Conservation (phyloP, 1,140 invertebrate genomes). For the Phenacoccus solenopsis region DNA sequence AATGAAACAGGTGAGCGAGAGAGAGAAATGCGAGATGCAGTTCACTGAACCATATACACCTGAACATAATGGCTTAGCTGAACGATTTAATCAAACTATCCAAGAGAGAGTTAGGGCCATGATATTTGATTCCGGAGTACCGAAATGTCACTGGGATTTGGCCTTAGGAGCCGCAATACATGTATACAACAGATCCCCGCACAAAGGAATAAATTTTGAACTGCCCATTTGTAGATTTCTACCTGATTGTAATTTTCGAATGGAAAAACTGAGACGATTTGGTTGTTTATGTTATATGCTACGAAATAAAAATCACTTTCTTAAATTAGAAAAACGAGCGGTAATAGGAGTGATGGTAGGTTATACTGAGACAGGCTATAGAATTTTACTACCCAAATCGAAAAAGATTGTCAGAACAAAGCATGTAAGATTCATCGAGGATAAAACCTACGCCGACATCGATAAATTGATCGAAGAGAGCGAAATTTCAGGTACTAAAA, state of each 20-base stretch:
- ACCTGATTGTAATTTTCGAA: neutral
- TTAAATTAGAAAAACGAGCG: neutral
- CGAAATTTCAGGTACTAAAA: too few species aligned
- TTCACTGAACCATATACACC: neutral
- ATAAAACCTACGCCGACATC: neutral
- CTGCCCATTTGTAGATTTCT: neutral
- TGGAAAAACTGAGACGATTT: neutral
- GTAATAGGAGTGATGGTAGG: neutral
- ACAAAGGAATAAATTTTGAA: neutral
- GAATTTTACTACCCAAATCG: neutral
- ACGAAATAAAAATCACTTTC: neutral
- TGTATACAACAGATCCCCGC: neutral
- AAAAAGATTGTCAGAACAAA: neutral
- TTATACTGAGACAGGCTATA: neutral
- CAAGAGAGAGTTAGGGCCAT: neutral
- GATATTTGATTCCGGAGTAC: neutral
- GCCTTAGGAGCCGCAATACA: neutral
- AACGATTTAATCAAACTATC: neutral
- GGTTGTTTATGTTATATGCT: neutral
- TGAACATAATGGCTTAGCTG: neutral
- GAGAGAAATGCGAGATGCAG: neutral
- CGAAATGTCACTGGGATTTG: constrained; percentile 20
- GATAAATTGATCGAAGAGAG: too few species aligned
- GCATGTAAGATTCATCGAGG: neutral
- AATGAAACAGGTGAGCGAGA: neutral